Evolutionary conservation across 2,113 vertebrate species (phyloP), one percentile per base, ranked within the genome.

Genomic region (Myotis davidii): DNA sequence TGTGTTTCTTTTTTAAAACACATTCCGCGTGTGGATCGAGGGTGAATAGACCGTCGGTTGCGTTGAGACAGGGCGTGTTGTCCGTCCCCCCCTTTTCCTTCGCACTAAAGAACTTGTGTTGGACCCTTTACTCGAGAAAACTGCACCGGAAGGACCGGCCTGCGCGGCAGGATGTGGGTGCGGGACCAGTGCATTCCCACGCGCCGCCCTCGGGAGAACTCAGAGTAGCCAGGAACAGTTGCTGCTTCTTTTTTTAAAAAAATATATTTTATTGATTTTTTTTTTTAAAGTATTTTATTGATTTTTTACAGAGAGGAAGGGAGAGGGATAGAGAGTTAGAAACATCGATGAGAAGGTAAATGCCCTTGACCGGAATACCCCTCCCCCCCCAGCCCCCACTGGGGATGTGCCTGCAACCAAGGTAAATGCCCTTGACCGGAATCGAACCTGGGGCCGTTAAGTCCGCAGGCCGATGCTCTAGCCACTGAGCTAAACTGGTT

Each of bases 1-100:
- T 52, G 18, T 27, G 32, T 85, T 91, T 10, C 17, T 1, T 2
- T 2, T 21, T 21, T 54, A 84, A 21, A 21, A 56, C 21, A 56
- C 45, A 21, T 27, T 29, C 69, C 42, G 4, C 56, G 54, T 93
- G 45, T 27, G 90, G 13, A 3, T 42, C 39, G 77, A 74, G 32
- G 61, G 73, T 8, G 5, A 4, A 0, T 12, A 11, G 34, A 14
- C 32, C 1, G 0, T 48, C 10, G 29, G 70, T 39, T 65, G 18
- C n/a, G 0, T 48, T 78, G 50, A 20, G 37, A 25, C 17, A 20
- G n/a, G 3, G 37, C 9, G 4, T 69, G 34, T 59, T 21, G 72
- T n/a, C 45, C 20, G 7, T 32, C 8, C 3, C 6, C 5, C 29
- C 6, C 11, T 7, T 7, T 17, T 50, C 39, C 32, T 85, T 16